phyloP scores from a whole-genome alignment of 1,140 invertebrate genomes.

The Drosophila equinoxialis region DNA sequence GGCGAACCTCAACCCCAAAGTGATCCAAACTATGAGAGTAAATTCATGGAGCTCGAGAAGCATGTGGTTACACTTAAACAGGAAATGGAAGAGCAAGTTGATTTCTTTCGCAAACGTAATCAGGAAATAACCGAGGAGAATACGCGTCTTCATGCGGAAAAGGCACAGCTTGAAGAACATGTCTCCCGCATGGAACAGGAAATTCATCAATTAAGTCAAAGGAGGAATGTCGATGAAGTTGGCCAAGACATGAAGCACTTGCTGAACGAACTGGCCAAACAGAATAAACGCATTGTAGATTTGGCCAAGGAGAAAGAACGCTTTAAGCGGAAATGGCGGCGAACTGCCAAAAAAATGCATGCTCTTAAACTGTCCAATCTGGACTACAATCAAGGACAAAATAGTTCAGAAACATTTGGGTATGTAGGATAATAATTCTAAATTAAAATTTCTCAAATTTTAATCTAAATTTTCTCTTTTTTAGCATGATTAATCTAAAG shows the following conservation, averaged over 20 bases:
- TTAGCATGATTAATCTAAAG: slow-evolving; percentile 44
- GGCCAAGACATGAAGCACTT: slow-evolving; percentile 42
- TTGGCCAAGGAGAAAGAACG: slow-evolving; percentile 57
- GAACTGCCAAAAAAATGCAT: slow-evolving; percentile 46
- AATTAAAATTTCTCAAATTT: rapidly evolving
- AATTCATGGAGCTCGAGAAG: slow-evolving; percentile 52
- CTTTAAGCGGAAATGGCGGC: slow-evolving; percentile 65
- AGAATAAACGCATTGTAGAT: slow-evolving; percentile 45
- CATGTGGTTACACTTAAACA: slow-evolving; percentile 45
- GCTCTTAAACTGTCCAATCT: slow-evolving; percentile 44
- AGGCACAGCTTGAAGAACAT: slow-evolving; percentile 45
- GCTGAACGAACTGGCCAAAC: slow-evolving; percentile 50
- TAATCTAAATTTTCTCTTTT: neutral
- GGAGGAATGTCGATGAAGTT: slow-evolving; percentile 1
- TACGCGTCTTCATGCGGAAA: slow-evolving; percentile 41
- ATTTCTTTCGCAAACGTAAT: slow-evolving; percentile 43
- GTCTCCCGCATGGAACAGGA: slow-evolving; percentile 55
- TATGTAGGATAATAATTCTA: slow-evolving; percentile 9
- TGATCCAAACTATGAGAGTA: slow-evolving; percentile 31
- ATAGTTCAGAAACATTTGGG: slow-evolving; percentile 11
- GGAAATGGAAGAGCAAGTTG: slow-evolving; percentile 47
- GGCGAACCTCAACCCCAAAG: neutral
- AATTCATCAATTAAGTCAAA: slow-evolving; percentile 25
- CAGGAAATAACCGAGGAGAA: slow-evolving; percentile 56
- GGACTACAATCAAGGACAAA: neutral